These are phyloP conservation scores for Drosophila equinoxialis DNA, from an alignment of 1,140 invertebrate genomes.

Conservation along the genomic window DNA sequence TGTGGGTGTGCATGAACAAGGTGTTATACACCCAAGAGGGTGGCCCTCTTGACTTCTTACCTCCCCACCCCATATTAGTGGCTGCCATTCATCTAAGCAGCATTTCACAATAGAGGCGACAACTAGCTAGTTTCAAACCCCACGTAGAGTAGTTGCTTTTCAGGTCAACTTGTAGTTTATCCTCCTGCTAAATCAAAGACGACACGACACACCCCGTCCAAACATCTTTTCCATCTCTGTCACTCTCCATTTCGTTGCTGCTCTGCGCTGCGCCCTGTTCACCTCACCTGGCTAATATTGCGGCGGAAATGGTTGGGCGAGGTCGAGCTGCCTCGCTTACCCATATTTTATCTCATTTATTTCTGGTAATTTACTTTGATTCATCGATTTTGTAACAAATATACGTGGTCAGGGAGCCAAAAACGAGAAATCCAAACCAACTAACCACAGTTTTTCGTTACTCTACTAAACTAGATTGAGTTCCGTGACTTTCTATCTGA, in stretches of 20 bases:
- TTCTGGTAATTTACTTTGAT: constrained; percentile 81
- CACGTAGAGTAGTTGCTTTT: constrained; percentile 30
- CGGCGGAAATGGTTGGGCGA: constrained; percentile 24
- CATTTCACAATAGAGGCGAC: constrained; percentile 47
- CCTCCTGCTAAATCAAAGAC: constrained; percentile 16
- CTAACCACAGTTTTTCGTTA: constrained; percentile 59
- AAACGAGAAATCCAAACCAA: constrained; percentile 25
- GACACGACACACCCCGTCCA: constrained; percentile 16
- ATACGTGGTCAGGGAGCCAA: constrained; percentile 24
- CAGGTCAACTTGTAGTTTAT: constrained; percentile 59
- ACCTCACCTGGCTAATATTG: constrained; percentile 41
- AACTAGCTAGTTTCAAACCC: constrained; percentile 43
- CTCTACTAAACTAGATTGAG: constrained; percentile 27
- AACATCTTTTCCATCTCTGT: constrained; percentile 5
- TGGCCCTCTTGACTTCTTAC: no score
- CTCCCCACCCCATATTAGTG: constrained; percentile 40
- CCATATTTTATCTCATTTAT: constrained; percentile 81
- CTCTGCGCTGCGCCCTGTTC: no score
- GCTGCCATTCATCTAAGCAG: constrained; percentile 38
- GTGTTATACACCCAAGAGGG: constrained; percentile 24
- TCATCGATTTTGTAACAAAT: constrained; percentile 79
- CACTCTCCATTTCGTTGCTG: constrained; percentile 37
- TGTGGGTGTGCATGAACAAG: constrained; percentile 16
- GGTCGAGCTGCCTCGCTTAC: constrained; percentile 40
- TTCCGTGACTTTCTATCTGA: no score